A percentile compares a stretch with the other conserved stretches of the same genome.
Evolutionary conservation across 2,113 vertebrate species (phyloP).

Genomic region (Pollimyrus isidori): DNA sequence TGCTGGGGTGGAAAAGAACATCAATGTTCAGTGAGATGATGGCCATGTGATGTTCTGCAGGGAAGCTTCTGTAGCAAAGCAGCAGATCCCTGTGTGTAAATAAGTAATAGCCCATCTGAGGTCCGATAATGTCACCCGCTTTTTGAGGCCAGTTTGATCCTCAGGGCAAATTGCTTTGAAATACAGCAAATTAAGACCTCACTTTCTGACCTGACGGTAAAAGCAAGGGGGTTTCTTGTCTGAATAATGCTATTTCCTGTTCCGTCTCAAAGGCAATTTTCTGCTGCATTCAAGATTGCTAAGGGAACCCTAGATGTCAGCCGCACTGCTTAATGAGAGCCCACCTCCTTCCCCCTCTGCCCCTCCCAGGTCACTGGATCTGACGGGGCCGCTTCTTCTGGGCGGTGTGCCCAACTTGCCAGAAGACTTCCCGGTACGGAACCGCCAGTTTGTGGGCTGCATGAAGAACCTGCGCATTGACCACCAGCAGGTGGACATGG

Average conservation of each 20-base stretch:
- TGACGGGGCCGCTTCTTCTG: conserved; percentile 83
- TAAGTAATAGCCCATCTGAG: not conserved
- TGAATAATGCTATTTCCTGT: not conserved
- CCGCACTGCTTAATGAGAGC: not conserved
- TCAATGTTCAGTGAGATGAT: not conserved
- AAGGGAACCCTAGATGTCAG: not conserved
- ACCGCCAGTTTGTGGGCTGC: conserved; percentile 82
- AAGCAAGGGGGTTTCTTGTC: not conserved
- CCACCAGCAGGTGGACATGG: conserved; percentile 79
- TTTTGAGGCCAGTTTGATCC: not conserved
- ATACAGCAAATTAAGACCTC: not conserved
- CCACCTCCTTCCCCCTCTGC: not conserved
- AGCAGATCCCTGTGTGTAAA: not conserved
- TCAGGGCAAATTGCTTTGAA: not conserved
- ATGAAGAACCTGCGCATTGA: conserved; percentile 82
- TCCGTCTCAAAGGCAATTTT: not conserved
- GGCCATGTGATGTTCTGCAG: not conserved
- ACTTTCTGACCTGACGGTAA: not conserved
- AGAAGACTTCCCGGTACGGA: conserved; percentile 79
- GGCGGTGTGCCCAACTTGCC: conserved; percentile 85
- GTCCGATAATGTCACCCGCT: not conserved
- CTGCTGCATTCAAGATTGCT: not conserved
- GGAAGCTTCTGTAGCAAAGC: not conserved
- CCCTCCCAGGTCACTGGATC: conserved; percentile 75
- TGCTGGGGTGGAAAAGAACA: not conserved